A percentile compares a stretch with the other conserved stretches of the same genome.
phyloP scores from a whole-genome alignment of 2,888 invertebrate species.

The Rhabditoides inermis region DNA sequence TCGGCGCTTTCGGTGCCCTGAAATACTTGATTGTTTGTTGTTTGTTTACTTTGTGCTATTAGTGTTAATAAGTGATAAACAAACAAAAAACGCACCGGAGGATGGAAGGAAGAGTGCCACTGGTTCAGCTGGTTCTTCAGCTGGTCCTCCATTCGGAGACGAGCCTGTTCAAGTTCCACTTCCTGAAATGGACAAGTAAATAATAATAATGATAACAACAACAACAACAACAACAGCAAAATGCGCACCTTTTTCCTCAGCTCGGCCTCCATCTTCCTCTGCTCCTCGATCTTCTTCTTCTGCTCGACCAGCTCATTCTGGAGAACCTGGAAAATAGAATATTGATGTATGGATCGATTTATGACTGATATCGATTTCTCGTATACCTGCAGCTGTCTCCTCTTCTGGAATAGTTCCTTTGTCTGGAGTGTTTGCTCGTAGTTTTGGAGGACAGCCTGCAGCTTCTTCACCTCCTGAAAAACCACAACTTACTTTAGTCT shows the following conservation, averaged over 20 bases:
- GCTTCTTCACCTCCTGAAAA: conserved; percentile 24
- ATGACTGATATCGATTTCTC: background rate
- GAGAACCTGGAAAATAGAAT: conserved; percentile 15
- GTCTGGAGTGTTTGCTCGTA: conserved; percentile 34
- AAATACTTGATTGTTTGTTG: no score
- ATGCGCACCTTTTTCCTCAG: conserved; percentile 20
- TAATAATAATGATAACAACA: no score
- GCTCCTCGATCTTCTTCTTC: conserved; percentile 23
- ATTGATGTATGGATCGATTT: background rate
- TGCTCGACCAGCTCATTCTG: conserved; percentile 29
- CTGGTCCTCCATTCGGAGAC: conserved; percentile 26
- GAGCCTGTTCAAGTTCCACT: conserved; percentile 18
- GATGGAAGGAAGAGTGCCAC: conserved; percentile 15
- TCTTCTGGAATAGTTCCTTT: conserved; percentile 25
- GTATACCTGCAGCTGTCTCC: conserved; percentile 20
- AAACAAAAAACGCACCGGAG: no score
- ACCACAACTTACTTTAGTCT: no score
- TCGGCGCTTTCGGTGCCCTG: no score
- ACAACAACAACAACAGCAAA: no score
- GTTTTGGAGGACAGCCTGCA: conserved; percentile 28
- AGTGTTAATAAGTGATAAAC: no score
- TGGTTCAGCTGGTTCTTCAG: conserved; percentile 23
- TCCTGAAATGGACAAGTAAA: conserved; percentile 14
- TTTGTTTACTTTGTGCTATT: no score
- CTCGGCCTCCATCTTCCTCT: conserved; percentile 24